Percentiles rank a stretch among this genome's conserved stretches.
These are phyloP conservation scores for Cynopterus brachyotis DNA, from an alignment of 2,113 vertebrate species.

Conservation along the genomic window DNA sequence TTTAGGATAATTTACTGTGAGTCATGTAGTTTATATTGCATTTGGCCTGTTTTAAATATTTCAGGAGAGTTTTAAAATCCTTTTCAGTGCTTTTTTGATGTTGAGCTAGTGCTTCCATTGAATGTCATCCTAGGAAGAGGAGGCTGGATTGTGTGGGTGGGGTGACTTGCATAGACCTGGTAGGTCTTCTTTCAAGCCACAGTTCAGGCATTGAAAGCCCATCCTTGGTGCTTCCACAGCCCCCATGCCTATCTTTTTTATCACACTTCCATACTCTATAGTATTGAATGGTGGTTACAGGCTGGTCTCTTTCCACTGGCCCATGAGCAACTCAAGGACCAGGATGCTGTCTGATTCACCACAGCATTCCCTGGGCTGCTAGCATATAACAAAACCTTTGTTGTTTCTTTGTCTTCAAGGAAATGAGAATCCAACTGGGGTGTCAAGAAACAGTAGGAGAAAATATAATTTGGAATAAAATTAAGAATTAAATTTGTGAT, in stretches of 20 bases:
- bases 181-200: background rate
- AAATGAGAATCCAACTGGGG: background rate
- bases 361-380: background rate
- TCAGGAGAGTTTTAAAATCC: background rate
- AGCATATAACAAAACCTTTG: background rate
- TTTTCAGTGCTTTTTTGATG: background rate
- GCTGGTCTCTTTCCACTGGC: background rate
- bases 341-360: background rate
- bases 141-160: background rate
- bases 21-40: background rate
- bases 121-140: background rate
- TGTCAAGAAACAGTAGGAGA: background rate
- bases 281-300: background rate
- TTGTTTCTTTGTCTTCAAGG: background rate
- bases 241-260: background rate
- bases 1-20: background rate
- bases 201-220: background rate
- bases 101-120: background rate
- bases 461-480: background rate
- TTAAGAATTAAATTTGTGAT: background rate
- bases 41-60: background rate
- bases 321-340: background rate
- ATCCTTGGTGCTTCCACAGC: too few relatives aligned
- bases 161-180: background rate
- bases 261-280: accelerated